Evolutionary conservation across 1,140 invertebrate species (phyloP).

Genomic region (Caenorhabditis brenneri): DNA sequence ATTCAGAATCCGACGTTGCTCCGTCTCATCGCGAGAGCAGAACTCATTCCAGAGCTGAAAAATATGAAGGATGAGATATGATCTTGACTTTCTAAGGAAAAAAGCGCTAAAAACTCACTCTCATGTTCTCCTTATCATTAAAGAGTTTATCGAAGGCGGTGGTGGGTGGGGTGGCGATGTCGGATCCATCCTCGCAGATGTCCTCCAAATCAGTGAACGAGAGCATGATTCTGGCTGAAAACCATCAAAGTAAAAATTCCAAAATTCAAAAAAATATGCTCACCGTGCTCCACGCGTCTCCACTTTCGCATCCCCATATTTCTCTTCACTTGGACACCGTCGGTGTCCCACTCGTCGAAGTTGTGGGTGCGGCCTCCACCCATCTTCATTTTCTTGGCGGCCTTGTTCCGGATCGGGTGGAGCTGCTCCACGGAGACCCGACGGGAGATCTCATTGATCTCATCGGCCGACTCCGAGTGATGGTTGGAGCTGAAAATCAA

Average conservation of each 20-base stretch:
- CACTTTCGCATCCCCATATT: slow-evolving; percentile 68
- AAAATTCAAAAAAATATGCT: neutral
- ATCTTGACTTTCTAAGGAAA: too few relatives aligned
- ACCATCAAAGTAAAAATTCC: neutral
- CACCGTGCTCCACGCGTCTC: slow-evolving; percentile 68
- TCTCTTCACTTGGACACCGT: slow-evolving; percentile 60
- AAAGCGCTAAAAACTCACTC: slow-evolving; percentile 53
- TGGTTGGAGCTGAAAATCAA: slow-evolving; percentile 55
- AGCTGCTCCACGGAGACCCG: neutral
- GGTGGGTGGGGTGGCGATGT: slow-evolving; percentile 61
- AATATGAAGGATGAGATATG: neutral
- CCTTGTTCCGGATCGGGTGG: slow-evolving; percentile 15
- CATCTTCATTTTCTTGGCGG: neutral
- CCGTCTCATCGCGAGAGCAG: slow-evolving; percentile 64
- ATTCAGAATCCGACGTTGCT: slow-evolving; percentile 60
- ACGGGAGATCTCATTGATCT: slow-evolving; percentile 31
- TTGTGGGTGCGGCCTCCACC: neutral
- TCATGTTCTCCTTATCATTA: slow-evolving; percentile 64
- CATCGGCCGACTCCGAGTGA: slow-evolving; percentile 38
- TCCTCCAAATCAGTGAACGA: slow-evolving; percentile 63
- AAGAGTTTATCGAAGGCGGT: slow-evolving; percentile 67
- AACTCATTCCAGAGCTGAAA: slow-evolving; percentile 68
- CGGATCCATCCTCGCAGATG: slow-evolving; percentile 65
- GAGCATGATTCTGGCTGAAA: slow-evolving; percentile 56
- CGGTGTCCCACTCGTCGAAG: slow-evolving; percentile 41